Base-by-base conservation (phyloP, 2,888 invertebrate species). In the Odontomyia ornata region DNA sequence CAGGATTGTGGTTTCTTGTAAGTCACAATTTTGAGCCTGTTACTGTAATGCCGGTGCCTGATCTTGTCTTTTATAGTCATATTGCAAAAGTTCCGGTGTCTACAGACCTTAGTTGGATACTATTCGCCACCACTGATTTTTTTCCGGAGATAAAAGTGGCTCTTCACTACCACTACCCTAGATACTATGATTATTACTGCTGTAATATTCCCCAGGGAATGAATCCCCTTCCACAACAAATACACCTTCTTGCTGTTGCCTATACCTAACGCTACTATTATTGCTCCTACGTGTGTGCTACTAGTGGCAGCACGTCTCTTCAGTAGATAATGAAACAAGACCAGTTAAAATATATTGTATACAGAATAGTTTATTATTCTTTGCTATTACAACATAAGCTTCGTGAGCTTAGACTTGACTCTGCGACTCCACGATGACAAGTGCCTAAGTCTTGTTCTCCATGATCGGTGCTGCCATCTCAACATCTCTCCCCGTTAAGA, bases 201-300 rank as follows among this genome's bases (percentile, higher is more conserved):
- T 79, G 60, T 76, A 79, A 60, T 75, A 30, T 21, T 43, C 43
- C n/a, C 65, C 43, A 67, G 18, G 18, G 43, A 5, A 15, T 21
- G 43, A 21, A 36, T 43, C 18, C 36, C 36, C 25, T 67, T 11
- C 18, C 9, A 56, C 18, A 56, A 7, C 5, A 13, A 5, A 15
- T 7, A 13, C 18, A 18, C 56, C 18, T 15, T 0, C 56, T 81
- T 82, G 2, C 83, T 81, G 9, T 82, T 82, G 81, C 36, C 82
- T 81, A 73, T 80, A 81, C 75, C 81, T 82, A 80, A 82, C 82
- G 15, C 81, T 81, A 57, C 81, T 83, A 81, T 80, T 81, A 25
- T 80, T 79, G 18, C 77, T 81, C 3, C 81, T 82, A 80, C 81
- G 80, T 82, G 82, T 43, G 27, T 67, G 15, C 23, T 36, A 57